phyloP scores from a whole-genome alignment of 2,797 vertebrate genomes.

The Periparus ater region DNA sequence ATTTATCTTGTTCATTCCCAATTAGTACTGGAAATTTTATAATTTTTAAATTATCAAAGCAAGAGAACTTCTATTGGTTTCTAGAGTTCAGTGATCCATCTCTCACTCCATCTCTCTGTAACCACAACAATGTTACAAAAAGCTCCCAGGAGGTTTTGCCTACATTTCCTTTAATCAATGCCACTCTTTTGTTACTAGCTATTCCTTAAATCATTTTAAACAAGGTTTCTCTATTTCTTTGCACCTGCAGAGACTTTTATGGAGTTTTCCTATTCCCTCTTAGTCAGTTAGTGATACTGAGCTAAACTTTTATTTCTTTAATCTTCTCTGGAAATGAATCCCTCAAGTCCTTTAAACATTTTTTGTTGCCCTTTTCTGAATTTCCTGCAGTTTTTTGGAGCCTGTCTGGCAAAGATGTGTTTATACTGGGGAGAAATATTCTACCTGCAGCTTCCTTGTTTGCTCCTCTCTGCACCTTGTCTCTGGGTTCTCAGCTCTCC shows the following conservation, averaged over 20 bases:
- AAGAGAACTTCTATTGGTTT: neutral
- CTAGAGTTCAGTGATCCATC: neutral
- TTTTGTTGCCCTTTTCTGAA: constrained; percentile 21
- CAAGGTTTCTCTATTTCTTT: neutral
- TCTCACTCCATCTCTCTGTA: neutral
- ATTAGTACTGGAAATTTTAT: neutral
- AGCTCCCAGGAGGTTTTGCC: neutral
- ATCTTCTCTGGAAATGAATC: constrained; percentile 11
- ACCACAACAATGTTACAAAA: neutral
- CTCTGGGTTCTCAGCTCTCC: neutral
- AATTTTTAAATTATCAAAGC: neutral
- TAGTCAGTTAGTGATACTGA: neutral
- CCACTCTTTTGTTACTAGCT: neutral
- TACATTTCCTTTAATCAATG: neutral
- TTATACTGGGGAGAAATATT: neutral
- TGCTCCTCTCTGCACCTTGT: neutral
- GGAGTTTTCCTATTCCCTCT: neutral
- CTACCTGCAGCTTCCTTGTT: neutral
- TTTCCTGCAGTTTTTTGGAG: neutral
- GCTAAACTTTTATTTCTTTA: constrained; percentile 14
- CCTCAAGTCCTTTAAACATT: neutral
- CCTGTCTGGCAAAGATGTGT: neutral
- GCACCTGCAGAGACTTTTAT: neutral
- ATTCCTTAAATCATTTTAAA: constrained; percentile 16
- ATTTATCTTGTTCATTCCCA: neutral